Evolutionary conservation across 2,113 vertebrate genomes (phyloP).

Genomic region (Crotophaga sulcirostris): DNA sequence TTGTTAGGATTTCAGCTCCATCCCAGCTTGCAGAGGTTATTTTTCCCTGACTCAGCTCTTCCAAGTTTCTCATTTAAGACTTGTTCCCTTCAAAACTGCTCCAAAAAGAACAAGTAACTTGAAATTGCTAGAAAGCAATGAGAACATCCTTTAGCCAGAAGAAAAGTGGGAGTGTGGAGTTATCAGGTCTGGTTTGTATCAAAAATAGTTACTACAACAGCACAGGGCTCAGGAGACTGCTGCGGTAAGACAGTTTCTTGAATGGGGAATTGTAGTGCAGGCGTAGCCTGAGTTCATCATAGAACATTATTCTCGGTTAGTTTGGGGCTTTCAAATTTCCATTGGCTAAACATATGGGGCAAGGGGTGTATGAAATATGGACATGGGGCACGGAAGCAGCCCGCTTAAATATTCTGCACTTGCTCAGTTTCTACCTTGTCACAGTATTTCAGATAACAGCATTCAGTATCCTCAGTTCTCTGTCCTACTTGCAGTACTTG

Average conservation of each 20-base stretch:
- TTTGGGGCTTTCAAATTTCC: not conserved
- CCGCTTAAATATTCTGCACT: not conserved
- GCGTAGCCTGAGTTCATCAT: accelerated
- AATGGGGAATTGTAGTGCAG: accelerated
- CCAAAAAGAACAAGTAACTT: not conserved
- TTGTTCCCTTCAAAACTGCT: not conserved
- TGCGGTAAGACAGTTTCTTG: not conserved
- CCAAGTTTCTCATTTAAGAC: not conserved
- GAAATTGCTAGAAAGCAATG: not conserved
- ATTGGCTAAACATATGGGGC: accelerated
- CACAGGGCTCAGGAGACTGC: not conserved
- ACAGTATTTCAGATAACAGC: not conserved
- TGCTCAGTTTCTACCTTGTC: not conserved
- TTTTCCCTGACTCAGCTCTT: not conserved
- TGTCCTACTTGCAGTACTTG: not conserved
- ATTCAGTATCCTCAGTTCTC: not conserved
- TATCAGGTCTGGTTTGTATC: conserved; percentile 1
- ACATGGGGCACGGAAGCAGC: not conserved
- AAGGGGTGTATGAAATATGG: not conserved
- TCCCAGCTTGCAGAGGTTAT: not conserved
- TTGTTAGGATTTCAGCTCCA: not conserved
- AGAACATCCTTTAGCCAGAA: not conserved
- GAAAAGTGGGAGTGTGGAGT: not conserved
- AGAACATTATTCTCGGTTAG: not conserved
- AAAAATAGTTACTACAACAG: not conserved